Conservation (phyloP, 1,140 invertebrate species). For the Nylanderia fulva region DNA sequence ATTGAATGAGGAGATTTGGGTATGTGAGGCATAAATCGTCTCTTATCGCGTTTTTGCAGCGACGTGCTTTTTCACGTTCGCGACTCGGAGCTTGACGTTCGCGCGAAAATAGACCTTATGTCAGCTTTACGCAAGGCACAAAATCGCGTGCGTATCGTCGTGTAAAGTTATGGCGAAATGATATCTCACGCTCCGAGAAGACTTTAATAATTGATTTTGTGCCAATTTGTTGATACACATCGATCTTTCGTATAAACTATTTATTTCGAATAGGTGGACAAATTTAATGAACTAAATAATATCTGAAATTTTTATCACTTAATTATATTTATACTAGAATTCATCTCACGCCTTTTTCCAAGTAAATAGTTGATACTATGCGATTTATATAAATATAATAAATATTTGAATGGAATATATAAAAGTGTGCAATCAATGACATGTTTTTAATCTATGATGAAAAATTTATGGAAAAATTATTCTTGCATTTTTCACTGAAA, state of each 20-base stretch:
- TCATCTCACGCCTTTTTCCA: neutral
- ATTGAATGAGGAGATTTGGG: slow-evolving; percentile 77
- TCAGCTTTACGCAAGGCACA: too few relatives aligned
- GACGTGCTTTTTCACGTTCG: neutral
- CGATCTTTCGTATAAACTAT: neutral
- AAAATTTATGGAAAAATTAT: neutral
- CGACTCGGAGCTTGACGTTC: neutral
- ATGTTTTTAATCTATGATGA: neutral
- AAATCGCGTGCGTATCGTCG: neutral
- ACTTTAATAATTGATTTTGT: neutral
- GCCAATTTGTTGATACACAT: neutral
- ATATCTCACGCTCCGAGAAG: neutral
- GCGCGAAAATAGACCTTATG: slow-evolving; percentile 2
- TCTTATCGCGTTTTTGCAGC: neutral
- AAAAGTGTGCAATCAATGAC: neutral
- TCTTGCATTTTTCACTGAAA: too few relatives aligned
- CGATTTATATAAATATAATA: too few relatives aligned
- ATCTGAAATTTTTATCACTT: too few relatives aligned
- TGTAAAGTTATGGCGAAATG: neutral
- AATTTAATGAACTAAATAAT: neutral
- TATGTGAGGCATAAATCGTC: slow-evolving; percentile 61
- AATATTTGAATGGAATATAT: neutral
- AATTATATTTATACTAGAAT: neutral
- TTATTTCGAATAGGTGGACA: neutral
- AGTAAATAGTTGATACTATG: neutral